These are phyloP conservation scores for Accipiter cooperii DNA, from an alignment of 2,113 vertebrate genomes.

Conservation along the genomic window DNA sequence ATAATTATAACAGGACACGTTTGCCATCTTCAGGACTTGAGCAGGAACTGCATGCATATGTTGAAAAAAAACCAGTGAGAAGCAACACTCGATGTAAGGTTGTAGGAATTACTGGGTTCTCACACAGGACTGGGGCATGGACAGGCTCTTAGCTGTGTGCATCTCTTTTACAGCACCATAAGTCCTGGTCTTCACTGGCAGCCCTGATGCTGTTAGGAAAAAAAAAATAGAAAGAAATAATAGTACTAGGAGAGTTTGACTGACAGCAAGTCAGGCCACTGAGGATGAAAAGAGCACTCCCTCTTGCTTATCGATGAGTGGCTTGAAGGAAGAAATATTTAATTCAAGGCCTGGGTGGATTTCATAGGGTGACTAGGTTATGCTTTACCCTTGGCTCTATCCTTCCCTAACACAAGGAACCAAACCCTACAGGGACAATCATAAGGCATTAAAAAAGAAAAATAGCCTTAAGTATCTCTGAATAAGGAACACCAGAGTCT, in stretches of 20 bases:
- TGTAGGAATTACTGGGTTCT: not conserved
- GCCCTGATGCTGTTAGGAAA: not conserved
- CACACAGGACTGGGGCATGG: not conserved
- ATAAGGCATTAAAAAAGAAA: not conserved
- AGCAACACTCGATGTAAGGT: not conserved
- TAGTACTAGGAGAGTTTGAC: not conserved
- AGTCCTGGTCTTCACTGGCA: not conserved
- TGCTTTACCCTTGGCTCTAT: not conserved
- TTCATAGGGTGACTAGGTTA: not conserved
- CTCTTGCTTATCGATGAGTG: not conserved
- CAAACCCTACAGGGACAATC: not conserved
- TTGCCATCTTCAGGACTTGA: slow-evolving; percentile 36
- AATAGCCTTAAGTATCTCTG: not conserved
- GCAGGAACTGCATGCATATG: not conserved
- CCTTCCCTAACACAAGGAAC: not conserved
- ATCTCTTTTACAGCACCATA: not conserved
- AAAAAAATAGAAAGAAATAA: not conserved
- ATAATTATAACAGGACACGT: not conserved
- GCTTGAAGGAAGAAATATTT: not conserved
- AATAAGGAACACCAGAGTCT: not conserved
- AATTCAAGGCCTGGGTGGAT: not conserved
- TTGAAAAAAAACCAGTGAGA: not conserved
- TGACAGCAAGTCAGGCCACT: not conserved
- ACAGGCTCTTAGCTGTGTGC: not conserved
- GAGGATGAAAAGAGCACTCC: not conserved